Conservation (phyloP, 1,140 invertebrate genomes). For the Microplitis demolitor region DNA sequence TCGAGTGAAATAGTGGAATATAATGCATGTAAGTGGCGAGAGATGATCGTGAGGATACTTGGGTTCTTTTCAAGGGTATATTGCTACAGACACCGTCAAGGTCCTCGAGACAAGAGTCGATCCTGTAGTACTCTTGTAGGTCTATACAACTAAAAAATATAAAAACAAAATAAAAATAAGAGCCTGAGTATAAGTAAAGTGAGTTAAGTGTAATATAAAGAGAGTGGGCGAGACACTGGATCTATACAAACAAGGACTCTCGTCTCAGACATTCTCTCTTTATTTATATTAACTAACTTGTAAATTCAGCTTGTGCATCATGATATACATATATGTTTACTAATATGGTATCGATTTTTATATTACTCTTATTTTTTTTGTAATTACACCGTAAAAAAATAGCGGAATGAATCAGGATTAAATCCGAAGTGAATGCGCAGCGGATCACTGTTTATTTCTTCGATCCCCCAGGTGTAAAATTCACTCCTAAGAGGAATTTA, state of each 20-base stretch:
- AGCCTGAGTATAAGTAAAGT: not conserved
- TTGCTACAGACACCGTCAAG: not conserved
- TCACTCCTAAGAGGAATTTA: too few relatives aligned
- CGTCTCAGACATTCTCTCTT: not conserved
- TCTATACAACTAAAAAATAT: not conserved
- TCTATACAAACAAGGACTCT: not conserved
- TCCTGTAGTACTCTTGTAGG: not conserved
- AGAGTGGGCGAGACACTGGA: slow-evolving; percentile 1
- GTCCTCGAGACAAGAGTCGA: not conserved
- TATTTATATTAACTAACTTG: not conserved
- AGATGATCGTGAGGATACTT: too few relatives aligned
- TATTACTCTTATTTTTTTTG: not conserved
- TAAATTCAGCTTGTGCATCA: not conserved
- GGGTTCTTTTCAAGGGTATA: not conserved
- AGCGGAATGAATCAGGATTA: too few relatives aligned
- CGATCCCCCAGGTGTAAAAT: too few relatives aligned
- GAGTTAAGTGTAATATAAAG: not conserved
- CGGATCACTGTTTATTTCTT: too few relatives aligned
- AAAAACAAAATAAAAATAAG: too few relatives aligned
- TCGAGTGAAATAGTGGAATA: too few relatives aligned
- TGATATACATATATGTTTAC: not conserved
- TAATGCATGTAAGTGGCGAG: too few relatives aligned
- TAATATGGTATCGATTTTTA: not conserved
- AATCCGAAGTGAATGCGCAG: too few relatives aligned
- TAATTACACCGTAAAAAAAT: too few relatives aligned